These are phyloP conservation scores for Loris lydekkerianus DNA, from an alignment of 2,797 vertebrate species.

Conservation along the genomic window DNA sequence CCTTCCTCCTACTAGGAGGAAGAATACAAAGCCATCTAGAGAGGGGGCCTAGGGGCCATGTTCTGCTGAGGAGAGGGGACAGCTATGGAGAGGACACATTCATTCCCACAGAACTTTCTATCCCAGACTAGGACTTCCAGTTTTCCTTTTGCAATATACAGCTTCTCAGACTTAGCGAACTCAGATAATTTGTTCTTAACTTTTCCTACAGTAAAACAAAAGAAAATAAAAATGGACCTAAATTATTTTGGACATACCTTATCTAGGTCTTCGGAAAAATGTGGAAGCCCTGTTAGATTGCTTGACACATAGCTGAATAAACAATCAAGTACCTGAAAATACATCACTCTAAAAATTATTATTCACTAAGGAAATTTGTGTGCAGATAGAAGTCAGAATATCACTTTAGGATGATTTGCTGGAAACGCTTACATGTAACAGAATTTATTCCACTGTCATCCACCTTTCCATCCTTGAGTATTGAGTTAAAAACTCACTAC, in stretches of 20 bases:
- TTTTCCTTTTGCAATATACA: not conserved
- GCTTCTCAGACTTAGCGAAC: not conserved
- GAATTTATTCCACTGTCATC: not conserved
- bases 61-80: not conserved
- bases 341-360: not conserved
- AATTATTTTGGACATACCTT: not conserved
- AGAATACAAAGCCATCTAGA: not conserved
- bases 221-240: not conserved
- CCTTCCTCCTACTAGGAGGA: not conserved
- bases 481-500: not conserved
- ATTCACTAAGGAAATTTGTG: not conserved
- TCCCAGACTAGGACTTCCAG: not conserved
- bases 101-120: not conserved
- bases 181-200: not conserved
- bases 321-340: conserved; percentile 36
- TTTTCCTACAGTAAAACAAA: conserved; percentile 22
- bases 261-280: not conserved
- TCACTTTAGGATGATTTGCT: not conserved
- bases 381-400: not conserved
- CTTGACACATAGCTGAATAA: not conserved
- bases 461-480: not conserved
- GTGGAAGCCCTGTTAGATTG: not conserved
- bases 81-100: not conserved
- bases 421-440: not conserved
- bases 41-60: not conserved